A percentile compares a stretch with the other conserved stretches of the same genome.
Evolutionary conservation across 2,797 vertebrate genomes (phyloP).

Genomic region (Aratinga solstitialis): DNA sequence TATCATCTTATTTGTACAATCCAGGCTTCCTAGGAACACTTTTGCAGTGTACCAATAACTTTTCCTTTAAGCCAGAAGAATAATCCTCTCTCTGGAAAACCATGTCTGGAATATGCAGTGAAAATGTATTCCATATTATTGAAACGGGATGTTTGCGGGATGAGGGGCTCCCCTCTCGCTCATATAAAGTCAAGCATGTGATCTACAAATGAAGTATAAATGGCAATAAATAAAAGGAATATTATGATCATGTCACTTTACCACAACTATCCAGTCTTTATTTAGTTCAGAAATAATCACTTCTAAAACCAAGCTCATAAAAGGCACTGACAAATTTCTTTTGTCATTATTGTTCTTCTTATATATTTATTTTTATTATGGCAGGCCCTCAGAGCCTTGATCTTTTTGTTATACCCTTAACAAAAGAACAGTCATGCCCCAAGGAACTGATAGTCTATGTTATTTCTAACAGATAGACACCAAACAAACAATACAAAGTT

Average conservation of each 20-base stretch:
- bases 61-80: neutral
- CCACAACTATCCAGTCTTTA: constrained; percentile 29
- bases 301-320: constrained; percentile 30
- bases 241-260: neutral
- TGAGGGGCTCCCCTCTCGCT: neutral
- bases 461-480: constrained; percentile 58
- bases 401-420: constrained; percentile 24
- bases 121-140: constrained; percentile 38
- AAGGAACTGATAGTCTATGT: constrained; percentile 49
- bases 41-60: neutral
- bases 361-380: constrained; percentile 40
- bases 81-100: constrained; percentile 36
- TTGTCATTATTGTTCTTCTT: constrained; percentile 26
- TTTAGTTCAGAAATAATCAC: constrained; percentile 36
- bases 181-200: neutral
- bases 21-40: neutral
- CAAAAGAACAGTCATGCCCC: constrained; percentile 43
- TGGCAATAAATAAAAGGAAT: constrained; percentile 29
- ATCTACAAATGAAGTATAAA: constrained; percentile 23
- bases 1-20: neutral
- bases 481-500: constrained; percentile 53
- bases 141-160: neutral
- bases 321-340: constrained; percentile 8
- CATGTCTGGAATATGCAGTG: constrained; percentile 35
- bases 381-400: constrained; percentile 28